These are phyloP conservation scores for Andrena haemorrhoa DNA, from an alignment of 2,888 invertebrate species.

Conservation along the genomic window DNA sequence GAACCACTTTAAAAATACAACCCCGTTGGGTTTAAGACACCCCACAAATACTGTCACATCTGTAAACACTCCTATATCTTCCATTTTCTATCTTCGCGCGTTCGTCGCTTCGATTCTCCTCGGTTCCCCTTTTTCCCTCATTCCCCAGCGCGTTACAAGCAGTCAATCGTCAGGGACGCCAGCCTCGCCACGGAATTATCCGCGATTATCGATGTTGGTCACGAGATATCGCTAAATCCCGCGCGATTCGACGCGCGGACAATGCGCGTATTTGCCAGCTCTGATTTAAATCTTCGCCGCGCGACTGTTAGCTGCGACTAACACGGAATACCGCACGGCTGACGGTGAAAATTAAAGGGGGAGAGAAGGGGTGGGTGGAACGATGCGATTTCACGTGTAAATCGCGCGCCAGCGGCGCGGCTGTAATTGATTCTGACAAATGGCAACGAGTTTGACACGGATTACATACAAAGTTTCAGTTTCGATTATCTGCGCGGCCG, in stretches of 20 bases:
- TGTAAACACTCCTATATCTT: background rate
- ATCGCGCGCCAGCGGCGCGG: constrained; percentile 31
- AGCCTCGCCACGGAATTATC: constrained; percentile 5
- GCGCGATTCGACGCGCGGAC: constrained; percentile 39
- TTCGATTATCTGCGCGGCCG: constrained; percentile 24
- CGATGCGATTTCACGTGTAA: constrained; percentile 37
- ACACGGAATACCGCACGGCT: constrained; percentile 7
- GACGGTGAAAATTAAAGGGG: constrained; percentile 45
- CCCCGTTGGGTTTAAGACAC: too few relatives aligned
- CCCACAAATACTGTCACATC: too few relatives aligned
- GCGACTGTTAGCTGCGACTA: constrained; percentile 16
- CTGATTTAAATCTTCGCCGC: constrained; percentile 41
- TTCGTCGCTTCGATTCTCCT: background rate
- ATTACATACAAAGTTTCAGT: constrained; percentile 41
- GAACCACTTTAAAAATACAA: too few relatives aligned
- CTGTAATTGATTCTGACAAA: constrained; percentile 55
- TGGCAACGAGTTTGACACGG: constrained; percentile 29
- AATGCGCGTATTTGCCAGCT: constrained; percentile 38
- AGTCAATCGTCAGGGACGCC: background rate
- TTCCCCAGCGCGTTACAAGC: background rate
- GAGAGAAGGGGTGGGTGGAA: background rate
- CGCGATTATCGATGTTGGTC: constrained; percentile 27
- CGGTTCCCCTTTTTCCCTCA: background rate
- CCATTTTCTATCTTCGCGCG: background rate
- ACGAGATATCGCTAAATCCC: constrained; percentile 36